These are phyloP conservation scores for Sigmodon hispidus DNA, from an alignment of 2,113 vertebrate genomes.

Conservation along the genomic window DNA sequence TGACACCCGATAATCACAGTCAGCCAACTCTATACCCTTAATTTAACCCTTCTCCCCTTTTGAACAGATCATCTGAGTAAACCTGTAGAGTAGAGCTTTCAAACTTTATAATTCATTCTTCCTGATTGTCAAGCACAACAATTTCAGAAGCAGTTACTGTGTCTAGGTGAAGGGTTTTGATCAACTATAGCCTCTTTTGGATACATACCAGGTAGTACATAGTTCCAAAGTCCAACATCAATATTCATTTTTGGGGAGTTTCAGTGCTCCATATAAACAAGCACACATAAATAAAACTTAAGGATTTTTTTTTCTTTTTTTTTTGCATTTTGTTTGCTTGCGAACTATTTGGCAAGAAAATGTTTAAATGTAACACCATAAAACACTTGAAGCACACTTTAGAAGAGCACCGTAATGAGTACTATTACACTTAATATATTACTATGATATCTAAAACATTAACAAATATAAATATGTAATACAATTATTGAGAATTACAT, in stretches of 20 bases:
- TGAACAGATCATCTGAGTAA: not conserved
- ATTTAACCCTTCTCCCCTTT: not conserved
- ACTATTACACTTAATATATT: slow-evolving; percentile 35
- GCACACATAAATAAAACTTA: not conserved
- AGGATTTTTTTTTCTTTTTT: not conserved
- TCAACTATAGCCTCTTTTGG: not conserved
- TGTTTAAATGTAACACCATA: slow-evolving; percentile 31
- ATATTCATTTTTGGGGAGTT: not conserved
- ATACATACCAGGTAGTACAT: not conserved
- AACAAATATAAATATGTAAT: slow-evolving; percentile 19
- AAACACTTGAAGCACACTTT: slow-evolving; percentile 41
- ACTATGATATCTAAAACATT: slow-evolving; percentile 11
- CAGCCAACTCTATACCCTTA: not conserved
- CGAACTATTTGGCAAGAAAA: not conserved
- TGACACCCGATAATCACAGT: not conserved
- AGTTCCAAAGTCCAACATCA: not conserved
- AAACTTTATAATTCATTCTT: not conserved
- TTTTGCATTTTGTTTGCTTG: not conserved
- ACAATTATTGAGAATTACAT: slow-evolving; percentile 1
- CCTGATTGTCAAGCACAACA: not conserved
- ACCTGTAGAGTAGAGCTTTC: not conserved
- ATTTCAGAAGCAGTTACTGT: not conserved
- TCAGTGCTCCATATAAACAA: slow-evolving; percentile 13
- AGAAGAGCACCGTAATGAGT: slow-evolving; percentile 23
- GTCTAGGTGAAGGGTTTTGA: not conserved